These are phyloP conservation scores for Nicator chloris DNA, from an alignment of 2,113 vertebrate species.

Conservation along the genomic window DNA sequence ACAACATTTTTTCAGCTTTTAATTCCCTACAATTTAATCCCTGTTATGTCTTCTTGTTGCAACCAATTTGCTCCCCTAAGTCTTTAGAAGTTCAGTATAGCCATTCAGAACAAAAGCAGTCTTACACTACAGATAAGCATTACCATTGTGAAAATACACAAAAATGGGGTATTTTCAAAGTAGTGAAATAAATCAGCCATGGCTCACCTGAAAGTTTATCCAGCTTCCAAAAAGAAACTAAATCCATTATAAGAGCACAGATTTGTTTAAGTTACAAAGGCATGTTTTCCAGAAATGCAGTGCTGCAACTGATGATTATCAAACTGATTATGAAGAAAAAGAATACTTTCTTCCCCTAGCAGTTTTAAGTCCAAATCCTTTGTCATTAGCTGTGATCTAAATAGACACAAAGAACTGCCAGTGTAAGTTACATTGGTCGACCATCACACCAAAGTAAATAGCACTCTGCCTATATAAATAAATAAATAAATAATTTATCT, in stretches of 20 bases:
- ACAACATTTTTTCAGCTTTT: neutral
- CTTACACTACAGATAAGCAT: neutral
- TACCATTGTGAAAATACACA: neutral
- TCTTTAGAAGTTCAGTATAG: neutral
- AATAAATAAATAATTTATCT: neutral
- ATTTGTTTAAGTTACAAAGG: neutral
- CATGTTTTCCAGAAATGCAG: neutral
- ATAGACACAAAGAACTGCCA: neutral
- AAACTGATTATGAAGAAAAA: neutral
- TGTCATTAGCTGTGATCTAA: neutral
- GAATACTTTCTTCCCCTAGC: neutral
- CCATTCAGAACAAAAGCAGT: neutral
- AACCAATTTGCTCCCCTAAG: neutral
- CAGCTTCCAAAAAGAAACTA: neutral
- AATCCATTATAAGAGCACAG: neutral
- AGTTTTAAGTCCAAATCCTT: neutral
- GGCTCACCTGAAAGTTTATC: neutral
- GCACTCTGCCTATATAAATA: neutral
- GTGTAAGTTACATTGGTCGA: neutral
- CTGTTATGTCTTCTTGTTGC: neutral
- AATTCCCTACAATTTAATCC: neutral
- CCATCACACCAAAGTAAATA: neutral
- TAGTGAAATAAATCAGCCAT: neutral
- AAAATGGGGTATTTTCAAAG: neutral
- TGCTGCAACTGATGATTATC: neutral